These are phyloP conservation scores for Macropodus opercularis DNA, from an alignment of 2,797 vertebrate genomes.

Conservation along the genomic window DNA sequence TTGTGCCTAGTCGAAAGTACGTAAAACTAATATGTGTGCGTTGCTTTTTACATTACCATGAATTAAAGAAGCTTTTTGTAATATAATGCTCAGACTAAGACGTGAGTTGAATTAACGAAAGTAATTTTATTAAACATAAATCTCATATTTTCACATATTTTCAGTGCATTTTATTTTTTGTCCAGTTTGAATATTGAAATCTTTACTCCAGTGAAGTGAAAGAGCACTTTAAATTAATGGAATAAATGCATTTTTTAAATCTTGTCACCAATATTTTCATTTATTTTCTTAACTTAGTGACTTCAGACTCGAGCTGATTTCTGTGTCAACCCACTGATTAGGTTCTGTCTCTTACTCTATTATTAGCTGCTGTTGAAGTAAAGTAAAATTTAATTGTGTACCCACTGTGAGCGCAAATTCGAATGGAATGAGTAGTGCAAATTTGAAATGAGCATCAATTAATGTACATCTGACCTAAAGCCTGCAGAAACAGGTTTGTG, in stretches of 20 bases:
- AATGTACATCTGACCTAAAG: slow-evolving; percentile 12
- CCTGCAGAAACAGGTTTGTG: neutral
- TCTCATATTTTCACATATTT: no score
- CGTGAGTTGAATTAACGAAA: no score
- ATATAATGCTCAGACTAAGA: no score
- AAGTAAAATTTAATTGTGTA: slow-evolving; percentile 25
- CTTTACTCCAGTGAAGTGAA: neutral
- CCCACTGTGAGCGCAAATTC: slow-evolving; percentile 13
- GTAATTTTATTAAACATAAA: no score
- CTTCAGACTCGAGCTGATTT: neutral
- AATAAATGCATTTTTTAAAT: neutral
- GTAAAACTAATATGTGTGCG: neutral
- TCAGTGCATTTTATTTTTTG: neutral
- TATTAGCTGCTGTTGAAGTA: slow-evolving; percentile 27
- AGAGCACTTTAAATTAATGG: neutral
- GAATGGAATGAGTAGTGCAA: slow-evolving; percentile 13
- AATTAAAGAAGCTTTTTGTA: no score
- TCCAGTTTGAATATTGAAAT: no score
- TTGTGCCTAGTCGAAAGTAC: neutral
- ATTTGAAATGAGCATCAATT: slow-evolving; percentile 17
- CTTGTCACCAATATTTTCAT: neutral
- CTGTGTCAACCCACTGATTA: slow-evolving; percentile 11
- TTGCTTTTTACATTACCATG: no score
- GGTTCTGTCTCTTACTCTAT: neutral
- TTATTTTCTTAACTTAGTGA: slow-evolving; percentile 2